Evolutionary conservation across 2,113 vertebrate species (phyloP).

Genomic region (Dicrurus megarhynchus): DNA sequence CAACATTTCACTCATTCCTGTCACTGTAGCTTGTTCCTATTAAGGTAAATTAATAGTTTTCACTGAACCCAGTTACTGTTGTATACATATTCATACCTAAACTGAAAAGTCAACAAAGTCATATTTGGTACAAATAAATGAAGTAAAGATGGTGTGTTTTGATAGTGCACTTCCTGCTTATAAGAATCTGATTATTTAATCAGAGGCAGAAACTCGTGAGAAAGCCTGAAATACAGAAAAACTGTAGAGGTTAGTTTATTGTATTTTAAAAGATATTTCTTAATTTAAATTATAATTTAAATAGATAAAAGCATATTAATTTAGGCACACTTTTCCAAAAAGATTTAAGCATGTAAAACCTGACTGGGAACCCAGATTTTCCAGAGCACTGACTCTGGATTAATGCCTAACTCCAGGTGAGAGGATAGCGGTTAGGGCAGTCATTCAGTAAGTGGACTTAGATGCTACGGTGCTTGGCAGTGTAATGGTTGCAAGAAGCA

Average conservation of each 20-base stretch:
- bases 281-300: neutral
- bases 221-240: neutral
- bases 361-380: neutral
- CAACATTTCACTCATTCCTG: neutral
- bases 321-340: neutral
- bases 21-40: neutral
- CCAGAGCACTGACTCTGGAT: neutral
- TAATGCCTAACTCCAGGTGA: neutral
- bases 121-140: neutral
- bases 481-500: neutral
- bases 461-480: neutral
- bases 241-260: neutral
- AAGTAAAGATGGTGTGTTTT: neutral
- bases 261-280: neutral
- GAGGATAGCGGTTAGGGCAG: neutral
- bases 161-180: neutral
- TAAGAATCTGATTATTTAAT: neutral
- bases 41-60: neutral
- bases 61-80: neutral
- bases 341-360: neutral
- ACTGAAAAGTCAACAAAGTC: neutral
- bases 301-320: neutral
- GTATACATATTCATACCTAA: neutral
- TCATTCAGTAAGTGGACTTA: neutral
- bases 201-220: neutral